Evolutionary conservation across 2,888 invertebrate species (phyloP), one percentile per base, ranked within the genome.

Genomic region (Philopedon plagiatum): DNA sequence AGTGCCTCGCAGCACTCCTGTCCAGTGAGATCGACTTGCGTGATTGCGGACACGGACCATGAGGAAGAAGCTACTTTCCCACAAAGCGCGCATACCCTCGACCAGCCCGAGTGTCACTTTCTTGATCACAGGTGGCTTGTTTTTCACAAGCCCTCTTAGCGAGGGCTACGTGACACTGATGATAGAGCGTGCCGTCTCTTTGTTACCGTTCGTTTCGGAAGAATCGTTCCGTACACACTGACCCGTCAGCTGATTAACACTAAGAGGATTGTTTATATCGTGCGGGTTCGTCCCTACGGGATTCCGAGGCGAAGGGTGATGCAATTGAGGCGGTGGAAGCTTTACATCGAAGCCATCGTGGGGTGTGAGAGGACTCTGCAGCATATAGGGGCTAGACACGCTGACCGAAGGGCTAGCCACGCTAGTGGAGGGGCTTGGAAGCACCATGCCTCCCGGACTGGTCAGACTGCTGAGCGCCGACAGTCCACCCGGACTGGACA

Each of bases 251-350:
- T 96, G 95, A 81, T 95, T 95, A 71, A 96, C 95, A 85, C 94
- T 95, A 46, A 96, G 88, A 68, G 96, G 96, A 88, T 96, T 96
- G 87, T 96, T 96, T 77, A 94, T 92, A 87, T 96, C 96, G 79
- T 95, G 92, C 44, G 96, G 96, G 87, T 96, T 96, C 54, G 95
- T 95, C 72, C 96, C 96, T 68, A 96, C 95, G 44, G 96, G 96
- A 85, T 94, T 91, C 76, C 95, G 88, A 77, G 88, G 88, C 64
- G 88, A 87, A 67, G 80, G 86, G 80, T 79, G 86, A 80, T 85
- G 84, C 56, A 88, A 87, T 64, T 81, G 86, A 66, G 84, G 84
- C 61, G 85, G 85, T 62, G 84, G 85, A 67, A 84, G 81, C 74
- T 86, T 86, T 71, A 84, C 82, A 75, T 86, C 84, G 41, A 67